Evolutionary conservation across 2,888 invertebrate species (phyloP), one percentile per base, ranked within the genome.

Genomic region (Drosophila setosimentum): DNA sequence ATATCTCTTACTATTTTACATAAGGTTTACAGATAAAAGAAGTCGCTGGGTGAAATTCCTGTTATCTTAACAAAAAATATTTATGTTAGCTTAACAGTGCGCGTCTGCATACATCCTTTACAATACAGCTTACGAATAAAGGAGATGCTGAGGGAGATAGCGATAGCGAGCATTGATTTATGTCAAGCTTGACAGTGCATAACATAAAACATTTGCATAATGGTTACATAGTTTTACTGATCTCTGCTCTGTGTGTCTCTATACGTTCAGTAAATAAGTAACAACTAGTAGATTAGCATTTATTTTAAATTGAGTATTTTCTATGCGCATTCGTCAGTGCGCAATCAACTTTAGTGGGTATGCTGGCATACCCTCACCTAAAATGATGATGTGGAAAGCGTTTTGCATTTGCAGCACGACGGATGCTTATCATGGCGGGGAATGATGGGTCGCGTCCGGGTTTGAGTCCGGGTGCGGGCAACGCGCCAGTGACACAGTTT

Each of bases 401-500:
- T 68, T 68, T 65, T 50, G 49, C 61, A 55, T 63, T 64, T 67
- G 61, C 32, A 24, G 45, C 24, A 45, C 60, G 68, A 64, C 69
- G 72, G 73, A 85, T 85, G 57, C 68, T 73, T 76, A 82, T 83
- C 83, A 68, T 66, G 57, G 55, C 67, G 57, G 40, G 54, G 55
- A 45, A 65, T 68, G 82, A 70, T 73, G 68, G 71, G 74, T 73
- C 64, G 59, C 68, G 84, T 73, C 80, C 80, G 80, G 68, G 58
- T 65, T 54, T 53, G 48, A 13, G 64, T 33, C 33, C 57, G 68
- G 62, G 40, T 58, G 62, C 59, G 64, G 65, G 57, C 68, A 70
- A 62, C 57, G 72, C 66, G 73, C 72, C 71, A 80, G 55, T 85
- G 90, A 90, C 90, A 86, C 76, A 86, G 71, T 90, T 85, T 82